phyloP scores from a whole-genome alignment of 64 coral and sea anemone species.

The Hydrozoanthus tunicans region DNA sequence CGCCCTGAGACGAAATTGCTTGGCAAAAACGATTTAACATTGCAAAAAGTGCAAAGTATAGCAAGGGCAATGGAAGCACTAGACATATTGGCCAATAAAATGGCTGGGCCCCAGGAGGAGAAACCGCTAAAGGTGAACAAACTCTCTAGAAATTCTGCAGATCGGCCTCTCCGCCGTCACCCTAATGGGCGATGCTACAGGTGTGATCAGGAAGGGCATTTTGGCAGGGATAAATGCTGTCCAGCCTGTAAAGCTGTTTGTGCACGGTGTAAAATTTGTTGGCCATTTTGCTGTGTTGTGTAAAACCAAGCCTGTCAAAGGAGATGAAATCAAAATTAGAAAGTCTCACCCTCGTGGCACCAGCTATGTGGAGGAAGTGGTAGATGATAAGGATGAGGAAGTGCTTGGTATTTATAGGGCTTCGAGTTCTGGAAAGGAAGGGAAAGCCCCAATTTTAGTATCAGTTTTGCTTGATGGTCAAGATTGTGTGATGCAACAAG shows the following conservation, averaged over 20 bases:
- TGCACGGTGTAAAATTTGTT: constrained; percentile 49
- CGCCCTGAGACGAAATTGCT: constrained; percentile 22
- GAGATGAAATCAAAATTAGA: background rate
- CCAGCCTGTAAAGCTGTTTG: constrained; percentile 31
- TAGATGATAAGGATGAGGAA: constrained; percentile 38
- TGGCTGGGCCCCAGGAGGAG: constrained; percentile 5
- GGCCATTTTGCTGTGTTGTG: constrained; percentile 64
- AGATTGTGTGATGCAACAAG: constrained; percentile 46
- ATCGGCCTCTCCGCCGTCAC: background rate
- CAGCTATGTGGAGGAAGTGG: constrained; percentile 41
- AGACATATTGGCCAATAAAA: constrained; percentile 30
- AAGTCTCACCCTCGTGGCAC: background rate
- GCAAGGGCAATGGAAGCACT: constrained; percentile 50
- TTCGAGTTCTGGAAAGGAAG: background rate
- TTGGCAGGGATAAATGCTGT: constrained; percentile 45
- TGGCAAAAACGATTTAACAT: constrained; percentile 19
- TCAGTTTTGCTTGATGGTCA: constrained; percentile 37
- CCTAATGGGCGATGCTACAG: constrained; percentile 42
- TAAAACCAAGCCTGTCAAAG: constrained; percentile 40
- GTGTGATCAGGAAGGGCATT: constrained; percentile 60
- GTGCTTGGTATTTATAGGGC: constrained; percentile 44
- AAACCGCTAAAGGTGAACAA: constrained; percentile 34
- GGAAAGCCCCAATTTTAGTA: background rate
- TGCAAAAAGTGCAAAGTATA: constrained; percentile 52
- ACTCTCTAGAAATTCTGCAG: background rate